Conservation (phyloP, 2,113 vertebrate genomes). For the Albula goreensis region DNA sequence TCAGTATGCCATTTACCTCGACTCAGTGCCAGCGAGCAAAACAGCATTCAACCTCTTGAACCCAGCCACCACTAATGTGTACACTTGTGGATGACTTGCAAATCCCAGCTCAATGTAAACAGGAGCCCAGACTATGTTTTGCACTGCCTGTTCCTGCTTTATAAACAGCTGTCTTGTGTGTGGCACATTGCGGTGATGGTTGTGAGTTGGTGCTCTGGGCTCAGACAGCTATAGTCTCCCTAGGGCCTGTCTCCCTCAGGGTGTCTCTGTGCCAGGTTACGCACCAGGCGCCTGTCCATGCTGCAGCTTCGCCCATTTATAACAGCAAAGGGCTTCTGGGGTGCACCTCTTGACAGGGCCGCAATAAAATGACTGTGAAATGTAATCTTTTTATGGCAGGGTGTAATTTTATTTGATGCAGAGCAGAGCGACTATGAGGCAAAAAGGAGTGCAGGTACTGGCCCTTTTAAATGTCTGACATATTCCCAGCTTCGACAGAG, state of each 20-base stretch:
- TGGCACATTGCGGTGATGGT: neutral
- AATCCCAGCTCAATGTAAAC: neutral
- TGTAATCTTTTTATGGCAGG: neutral
- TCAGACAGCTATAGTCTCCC: slow-evolving; percentile 2
- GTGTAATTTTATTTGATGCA: neutral
- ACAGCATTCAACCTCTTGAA: neutral
- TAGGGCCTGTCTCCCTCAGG: slow-evolving; percentile 63
- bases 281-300: slow-evolving; percentile 89
- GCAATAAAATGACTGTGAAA: neutral
- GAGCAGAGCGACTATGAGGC: neutral
- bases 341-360: neutral
- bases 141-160: neutral
- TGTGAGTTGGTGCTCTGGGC: neutral
- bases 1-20: neutral
- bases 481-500: too few relatives aligned
- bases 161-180: neutral
- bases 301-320: slow-evolving; percentile 62
- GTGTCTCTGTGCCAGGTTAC: slow-evolving; percentile 96
- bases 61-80: neutral
- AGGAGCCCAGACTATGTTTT: neutral
- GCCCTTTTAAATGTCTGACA: too few relatives aligned
- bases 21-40: neutral
- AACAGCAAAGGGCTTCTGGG: slow-evolving; percentile 46
- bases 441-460: neutral
- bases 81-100: neutral